These are phyloP conservation scores for Pungitius pungitius DNA, from an alignment of 2,113 vertebrate species.

Conservation along the genomic window DNA sequence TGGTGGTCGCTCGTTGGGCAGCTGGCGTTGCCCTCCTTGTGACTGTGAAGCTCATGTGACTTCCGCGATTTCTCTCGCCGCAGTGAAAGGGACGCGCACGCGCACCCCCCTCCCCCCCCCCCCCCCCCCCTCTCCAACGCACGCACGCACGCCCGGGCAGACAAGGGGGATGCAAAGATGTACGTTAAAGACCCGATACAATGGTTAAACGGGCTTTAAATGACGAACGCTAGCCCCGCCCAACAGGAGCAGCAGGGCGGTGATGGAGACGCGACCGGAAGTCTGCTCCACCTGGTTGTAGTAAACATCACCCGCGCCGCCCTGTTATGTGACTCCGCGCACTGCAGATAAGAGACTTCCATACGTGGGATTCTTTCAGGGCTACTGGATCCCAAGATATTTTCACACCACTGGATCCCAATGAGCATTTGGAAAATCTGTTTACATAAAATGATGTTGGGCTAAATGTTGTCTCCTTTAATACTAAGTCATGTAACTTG, in stretches of 20 bases:
- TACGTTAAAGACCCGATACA: background rate
- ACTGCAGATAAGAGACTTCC: background rate
- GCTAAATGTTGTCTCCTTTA: too few species aligned
- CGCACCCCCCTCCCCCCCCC: background rate
- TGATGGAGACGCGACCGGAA: slow-evolving; percentile 36
- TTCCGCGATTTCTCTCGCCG: slow-evolving; percentile 53
- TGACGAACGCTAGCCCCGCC: background rate
- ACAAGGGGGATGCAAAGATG: background rate
- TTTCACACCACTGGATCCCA: too few species aligned
- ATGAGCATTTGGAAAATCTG: too few species aligned
- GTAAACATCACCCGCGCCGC: background rate
- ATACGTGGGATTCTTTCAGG: too few species aligned
- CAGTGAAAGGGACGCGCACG: background rate
- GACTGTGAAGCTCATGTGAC: slow-evolving; percentile 7
- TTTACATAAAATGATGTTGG: too few species aligned
- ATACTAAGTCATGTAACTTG: too few species aligned
- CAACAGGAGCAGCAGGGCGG: background rate
- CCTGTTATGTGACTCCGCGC: background rate
- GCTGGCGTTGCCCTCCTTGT: background rate
- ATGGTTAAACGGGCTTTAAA: rapidly evolving
- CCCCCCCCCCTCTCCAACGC: background rate
- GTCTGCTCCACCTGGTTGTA: slow-evolving; percentile 11
- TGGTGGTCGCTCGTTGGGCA: rapidly evolving
- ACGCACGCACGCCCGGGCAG: background rate
- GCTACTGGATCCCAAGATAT: too few species aligned